phyloP scores from a whole-genome alignment of 2,888 invertebrate species.

The Ormyrus nitidulus region DNA sequence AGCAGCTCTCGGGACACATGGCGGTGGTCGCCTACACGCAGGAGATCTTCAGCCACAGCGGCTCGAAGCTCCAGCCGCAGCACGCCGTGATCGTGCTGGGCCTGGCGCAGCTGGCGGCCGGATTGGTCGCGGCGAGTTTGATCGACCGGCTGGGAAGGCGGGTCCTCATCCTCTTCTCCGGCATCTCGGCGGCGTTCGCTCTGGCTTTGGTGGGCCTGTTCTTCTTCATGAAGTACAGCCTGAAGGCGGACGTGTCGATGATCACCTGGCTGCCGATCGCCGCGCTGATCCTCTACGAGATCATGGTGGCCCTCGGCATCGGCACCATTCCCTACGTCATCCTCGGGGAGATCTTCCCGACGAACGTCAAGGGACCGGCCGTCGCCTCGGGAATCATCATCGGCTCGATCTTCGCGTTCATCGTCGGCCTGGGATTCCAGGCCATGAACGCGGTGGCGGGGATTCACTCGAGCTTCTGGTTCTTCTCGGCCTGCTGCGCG shows the following conservation, averaged over 20 bases:
- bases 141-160: constrained; percentile 81
- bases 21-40: constrained; percentile 80
- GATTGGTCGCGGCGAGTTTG: constrained; percentile 78
- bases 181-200: constrained; percentile 77
- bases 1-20: constrained; percentile 81
- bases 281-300: constrained; percentile 80
- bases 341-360: constrained; percentile 81
- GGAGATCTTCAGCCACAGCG: constrained; percentile 80
- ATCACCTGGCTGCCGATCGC: constrained; percentile 79
- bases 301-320: constrained; percentile 80
- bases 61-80: constrained; percentile 76
- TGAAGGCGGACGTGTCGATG: constrained; percentile 75
- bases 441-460: constrained; percentile 77
- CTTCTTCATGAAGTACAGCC: constrained; percentile 77
- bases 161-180: constrained; percentile 79
- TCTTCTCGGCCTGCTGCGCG: constrained; percentile 77
- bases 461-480: constrained; percentile 78
- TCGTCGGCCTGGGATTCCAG: constrained; percentile 79
- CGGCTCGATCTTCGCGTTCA: constrained; percentile 79
- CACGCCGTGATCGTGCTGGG: constrained; percentile 78
- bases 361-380: constrained; percentile 81
- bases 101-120: constrained; percentile 77
- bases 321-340: constrained; percentile 81
- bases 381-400: constrained; percentile 81
- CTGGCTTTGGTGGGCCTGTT: constrained; percentile 78